phyloP scores from a whole-genome alignment of 2,888 invertebrate genomes.

The Bombylius discolor region DNA sequence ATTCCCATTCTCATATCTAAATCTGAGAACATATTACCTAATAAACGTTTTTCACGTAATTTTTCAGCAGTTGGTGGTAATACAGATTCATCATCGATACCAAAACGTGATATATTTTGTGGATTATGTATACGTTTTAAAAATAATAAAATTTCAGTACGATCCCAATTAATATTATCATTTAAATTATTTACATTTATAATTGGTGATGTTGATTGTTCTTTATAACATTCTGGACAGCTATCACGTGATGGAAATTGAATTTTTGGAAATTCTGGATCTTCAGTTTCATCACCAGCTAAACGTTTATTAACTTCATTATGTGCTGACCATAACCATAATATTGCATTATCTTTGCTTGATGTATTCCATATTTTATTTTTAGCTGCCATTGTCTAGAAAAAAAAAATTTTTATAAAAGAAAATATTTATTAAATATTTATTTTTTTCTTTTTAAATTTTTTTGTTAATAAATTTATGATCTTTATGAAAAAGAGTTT shows the following conservation, averaged over 20 bases:
- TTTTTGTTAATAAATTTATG: too few relatives aligned
- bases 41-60: constrained; percentile 27
- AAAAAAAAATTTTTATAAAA: constrained; percentile 1
- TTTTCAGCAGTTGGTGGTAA: constrained; percentile 23
- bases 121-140: constrained; percentile 31
- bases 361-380: constrained; percentile 56
- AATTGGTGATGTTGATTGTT: constrained; percentile 21
- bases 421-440: too few relatives aligned
- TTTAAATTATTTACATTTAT: constrained; percentile 16
- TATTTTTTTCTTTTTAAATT: too few relatives aligned
- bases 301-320: constrained; percentile 85
- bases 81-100: constrained; percentile 23
- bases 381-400: constrained; percentile 59
- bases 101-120: constrained; percentile 21
- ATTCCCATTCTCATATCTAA: constrained; percentile 64
- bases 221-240: constrained; percentile 54
- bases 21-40: constrained; percentile 31
- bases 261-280: constrained; percentile 76
- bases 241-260: constrained; percentile 63
- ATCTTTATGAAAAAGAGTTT: too few relatives aligned
- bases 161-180: constrained; percentile 27
- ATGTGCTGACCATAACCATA: constrained; percentile 92
- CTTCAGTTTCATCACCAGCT: constrained; percentile 76
- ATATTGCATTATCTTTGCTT: constrained; percentile 58
- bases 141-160: constrained; percentile 27